Percentiles rank a stretch among this genome's conserved stretches.
These are phyloP conservation scores for Trissoscelio sp. DNA, from an alignment of 2,888 invertebrate genomes.

Conservation along the genomic window DNA sequence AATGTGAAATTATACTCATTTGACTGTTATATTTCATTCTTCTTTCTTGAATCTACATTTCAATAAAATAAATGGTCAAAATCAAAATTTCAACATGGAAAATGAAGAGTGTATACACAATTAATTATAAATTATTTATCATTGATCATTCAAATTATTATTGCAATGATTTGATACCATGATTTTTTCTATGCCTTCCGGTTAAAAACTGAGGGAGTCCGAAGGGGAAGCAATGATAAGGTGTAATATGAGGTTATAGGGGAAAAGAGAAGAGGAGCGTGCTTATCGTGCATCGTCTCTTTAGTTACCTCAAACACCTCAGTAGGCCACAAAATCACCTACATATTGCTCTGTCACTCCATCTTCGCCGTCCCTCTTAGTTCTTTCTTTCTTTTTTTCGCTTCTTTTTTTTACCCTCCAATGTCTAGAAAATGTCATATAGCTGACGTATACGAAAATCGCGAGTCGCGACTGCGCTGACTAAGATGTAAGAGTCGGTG, in stretches of 20 bases:
- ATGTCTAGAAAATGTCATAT: slow-evolving; percentile 70
- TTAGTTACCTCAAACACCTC: slow-evolving; percentile 77
- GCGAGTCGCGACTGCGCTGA: slow-evolving; percentile 66
- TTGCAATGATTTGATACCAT: too few relatives aligned
- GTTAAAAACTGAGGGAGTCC: not conserved
- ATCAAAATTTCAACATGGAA: too few relatives aligned
- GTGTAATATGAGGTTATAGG: slow-evolving; percentile 73
- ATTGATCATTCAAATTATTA: too few relatives aligned
- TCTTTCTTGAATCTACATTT: too few relatives aligned
- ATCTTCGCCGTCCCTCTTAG: slow-evolving; percentile 54
- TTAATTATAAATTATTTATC: too few relatives aligned
- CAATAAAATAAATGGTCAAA: too few relatives aligned
- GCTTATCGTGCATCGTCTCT: slow-evolving; percentile 83
- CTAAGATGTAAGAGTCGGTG: slow-evolving; percentile 58
- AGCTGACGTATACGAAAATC: slow-evolving; percentile 81
- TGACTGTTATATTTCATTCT: too few relatives aligned
- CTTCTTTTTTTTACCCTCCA: slow-evolving; percentile 45
- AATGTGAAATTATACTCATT: too few relatives aligned
- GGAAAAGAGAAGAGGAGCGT: slow-evolving; percentile 78
- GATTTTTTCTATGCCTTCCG: not conserved
- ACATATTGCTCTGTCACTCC: slow-evolving; percentile 62
- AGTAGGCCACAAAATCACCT: slow-evolving; percentile 68
- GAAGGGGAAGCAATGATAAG: slow-evolving; percentile 69
- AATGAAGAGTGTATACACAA: too few relatives aligned
- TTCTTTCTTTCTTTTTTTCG: slow-evolving; percentile 48